These are phyloP conservation scores for Actinernus sp. DNA, from an alignment of 92 coral and sea anemone genomes.

Conservation along the genomic window DNA sequence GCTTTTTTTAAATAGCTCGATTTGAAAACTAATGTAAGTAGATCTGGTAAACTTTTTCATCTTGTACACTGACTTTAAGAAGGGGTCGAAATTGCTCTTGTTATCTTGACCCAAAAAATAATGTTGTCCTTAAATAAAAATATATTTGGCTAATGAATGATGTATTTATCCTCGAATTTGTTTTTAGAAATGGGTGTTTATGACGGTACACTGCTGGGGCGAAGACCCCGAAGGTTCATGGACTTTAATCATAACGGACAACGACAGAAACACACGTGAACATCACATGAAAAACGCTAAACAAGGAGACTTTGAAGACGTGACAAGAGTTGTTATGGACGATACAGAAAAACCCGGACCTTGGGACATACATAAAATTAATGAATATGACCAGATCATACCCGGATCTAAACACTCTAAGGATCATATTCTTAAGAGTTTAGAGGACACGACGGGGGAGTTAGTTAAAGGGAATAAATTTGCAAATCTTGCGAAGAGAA, in stretches of 20 bases:
- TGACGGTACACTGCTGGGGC: conserved; percentile 94
- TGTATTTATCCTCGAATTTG: neutral
- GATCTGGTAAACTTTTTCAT: too few species aligned
- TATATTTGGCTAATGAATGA: neutral
- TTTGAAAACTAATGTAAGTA: too few species aligned
- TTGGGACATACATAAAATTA: conserved; percentile 20
- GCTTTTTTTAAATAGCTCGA: too few species aligned
- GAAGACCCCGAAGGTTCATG: conserved; percentile 86
- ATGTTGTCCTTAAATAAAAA: too few species aligned
- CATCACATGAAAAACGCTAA: conserved; percentile 70
- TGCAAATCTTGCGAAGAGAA: conserved; percentile 30
- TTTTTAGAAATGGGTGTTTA: conserved; percentile 82
- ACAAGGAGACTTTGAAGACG: conserved; percentile 86
- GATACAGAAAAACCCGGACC: conserved; percentile 55
- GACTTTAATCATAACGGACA: conserved; percentile 82
- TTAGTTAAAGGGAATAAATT: conserved; percentile 59
- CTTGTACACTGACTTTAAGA: too few species aligned
- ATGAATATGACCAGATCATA: conserved; percentile 23
- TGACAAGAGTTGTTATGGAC: conserved; percentile 74
- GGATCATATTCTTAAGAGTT: conserved; percentile 63
- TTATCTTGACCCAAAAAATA: too few species aligned
- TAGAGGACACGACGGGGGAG: conserved; percentile 76
- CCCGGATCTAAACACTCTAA: conserved; percentile 13
- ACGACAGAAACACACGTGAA: conserved; percentile 82
- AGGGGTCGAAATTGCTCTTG: too few species aligned